These are phyloP conservation scores for Delphinus delphis DNA, from an alignment of 2,113 vertebrate species.

Conservation along the genomic window DNA sequence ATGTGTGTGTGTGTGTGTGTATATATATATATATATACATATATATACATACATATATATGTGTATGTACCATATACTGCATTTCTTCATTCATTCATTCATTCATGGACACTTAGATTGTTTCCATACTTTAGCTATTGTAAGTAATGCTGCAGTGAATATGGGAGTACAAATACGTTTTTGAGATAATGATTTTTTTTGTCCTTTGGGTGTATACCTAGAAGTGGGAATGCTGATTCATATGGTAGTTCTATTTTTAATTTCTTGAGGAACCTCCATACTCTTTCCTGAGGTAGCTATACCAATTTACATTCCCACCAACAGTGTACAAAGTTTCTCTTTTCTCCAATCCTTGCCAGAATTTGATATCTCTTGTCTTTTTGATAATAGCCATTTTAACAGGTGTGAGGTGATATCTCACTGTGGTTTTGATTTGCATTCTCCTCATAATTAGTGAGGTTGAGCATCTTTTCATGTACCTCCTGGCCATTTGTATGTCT, in stretches of 20 bases:
- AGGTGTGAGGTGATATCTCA: not conserved
- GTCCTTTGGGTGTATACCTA: not conserved
- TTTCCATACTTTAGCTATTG: not conserved
- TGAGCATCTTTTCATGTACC: not conserved
- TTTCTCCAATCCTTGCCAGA: not conserved
- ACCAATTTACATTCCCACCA: not conserved
- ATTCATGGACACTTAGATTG: not conserved
- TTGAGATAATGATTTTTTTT: not conserved
- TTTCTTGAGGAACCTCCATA: not conserved
- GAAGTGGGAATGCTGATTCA: not conserved
- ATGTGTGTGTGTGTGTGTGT: not conserved
- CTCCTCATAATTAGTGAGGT: not conserved
- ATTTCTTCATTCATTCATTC: not conserved
- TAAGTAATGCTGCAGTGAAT: not conserved
- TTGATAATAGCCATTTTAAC: not conserved
- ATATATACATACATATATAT: not conserved
- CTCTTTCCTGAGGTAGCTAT: not conserved
- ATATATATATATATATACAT: rapidly evolving
- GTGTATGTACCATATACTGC: not conserved
- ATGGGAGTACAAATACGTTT: not conserved
- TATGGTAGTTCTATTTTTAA: not conserved
- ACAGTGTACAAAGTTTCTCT: not conserved
- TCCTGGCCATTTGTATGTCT: not conserved
- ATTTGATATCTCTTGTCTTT: not conserved
- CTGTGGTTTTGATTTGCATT: not conserved